These are phyloP conservation scores for Sitta carolinensis DNA, from an alignment of 2,797 vertebrate genomes.

Conservation along the genomic window DNA sequence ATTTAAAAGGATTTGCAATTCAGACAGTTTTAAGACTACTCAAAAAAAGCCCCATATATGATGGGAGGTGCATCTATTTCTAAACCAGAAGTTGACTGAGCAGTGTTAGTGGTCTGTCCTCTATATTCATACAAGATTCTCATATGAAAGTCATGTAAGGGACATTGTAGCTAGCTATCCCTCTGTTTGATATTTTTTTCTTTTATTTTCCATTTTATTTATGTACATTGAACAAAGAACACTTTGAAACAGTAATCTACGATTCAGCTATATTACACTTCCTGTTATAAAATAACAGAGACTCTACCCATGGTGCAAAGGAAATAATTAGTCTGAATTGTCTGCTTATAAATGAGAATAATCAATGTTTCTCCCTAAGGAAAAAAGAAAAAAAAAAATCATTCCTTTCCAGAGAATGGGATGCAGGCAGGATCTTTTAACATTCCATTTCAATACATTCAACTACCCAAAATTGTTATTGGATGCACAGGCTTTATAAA, in stretches of 20 bases:
- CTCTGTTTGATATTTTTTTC: not conserved
- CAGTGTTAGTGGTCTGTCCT: not conserved
- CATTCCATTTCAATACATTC: not conserved
- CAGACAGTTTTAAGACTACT: not conserved
- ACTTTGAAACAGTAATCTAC: not conserved
- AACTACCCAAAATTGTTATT: not conserved
- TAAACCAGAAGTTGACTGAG: not conserved
- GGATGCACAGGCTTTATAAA: not conserved
- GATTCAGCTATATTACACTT: not conserved
- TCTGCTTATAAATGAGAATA: not conserved
- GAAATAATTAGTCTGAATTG: not conserved
- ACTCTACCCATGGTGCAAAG: not conserved
- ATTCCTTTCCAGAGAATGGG: not conserved
- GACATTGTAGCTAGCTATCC: not conserved
- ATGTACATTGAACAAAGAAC: not conserved
- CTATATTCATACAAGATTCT: not conserved
- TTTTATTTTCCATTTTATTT: not conserved
- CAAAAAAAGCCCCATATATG: not conserved
- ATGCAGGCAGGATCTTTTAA: not conserved
- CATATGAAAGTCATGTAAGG: not conserved
- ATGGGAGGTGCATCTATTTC: not conserved
- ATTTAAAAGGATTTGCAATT: not conserved
- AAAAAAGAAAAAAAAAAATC: too few species aligned
- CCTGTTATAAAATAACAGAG: not conserved
- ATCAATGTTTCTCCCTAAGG: not conserved